These are phyloP conservation scores for Halcyon badia DNA, from an alignment of 2,797 vertebrate genomes.

Conservation along the genomic window DNA sequence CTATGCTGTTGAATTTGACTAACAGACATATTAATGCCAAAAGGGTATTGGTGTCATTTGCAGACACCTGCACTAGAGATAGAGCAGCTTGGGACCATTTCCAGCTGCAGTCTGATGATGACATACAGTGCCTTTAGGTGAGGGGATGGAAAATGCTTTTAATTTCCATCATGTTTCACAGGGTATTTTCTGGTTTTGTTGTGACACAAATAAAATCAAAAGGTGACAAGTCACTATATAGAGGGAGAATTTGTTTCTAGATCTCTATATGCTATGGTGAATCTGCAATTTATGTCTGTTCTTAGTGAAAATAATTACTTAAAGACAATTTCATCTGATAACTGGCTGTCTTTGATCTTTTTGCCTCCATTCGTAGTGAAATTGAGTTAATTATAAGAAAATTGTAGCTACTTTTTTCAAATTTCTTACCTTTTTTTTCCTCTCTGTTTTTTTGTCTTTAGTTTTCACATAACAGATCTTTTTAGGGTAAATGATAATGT, in stretches of 20 bases:
- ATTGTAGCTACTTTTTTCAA: not conserved
- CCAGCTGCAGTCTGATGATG: not conserved
- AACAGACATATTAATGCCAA: not conserved
- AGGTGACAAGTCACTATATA: not conserved
- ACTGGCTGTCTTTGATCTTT: not conserved
- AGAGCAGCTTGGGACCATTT: not conserved
- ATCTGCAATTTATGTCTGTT: constrained; percentile 1
- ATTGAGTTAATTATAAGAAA: constrained; percentile 20
- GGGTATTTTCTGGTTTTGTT: constrained; percentile 17
- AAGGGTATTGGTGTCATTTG: not conserved
- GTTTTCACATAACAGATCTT: not conserved
- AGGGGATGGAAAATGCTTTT: not conserved
- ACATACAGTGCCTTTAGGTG: not conserved
- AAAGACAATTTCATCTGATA: not conserved
- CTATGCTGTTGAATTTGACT: constrained; percentile 18
- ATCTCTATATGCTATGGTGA: not conserved
- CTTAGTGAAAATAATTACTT: constrained; percentile 16
- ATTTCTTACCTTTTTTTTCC: not conserved
- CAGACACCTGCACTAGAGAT: constrained; percentile 22
- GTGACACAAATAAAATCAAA: constrained; percentile 24
- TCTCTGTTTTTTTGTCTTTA: not conserved
- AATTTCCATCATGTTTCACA: not conserved
- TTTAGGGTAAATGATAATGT: constrained; percentile 13
- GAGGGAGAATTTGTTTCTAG: constrained; percentile 26
- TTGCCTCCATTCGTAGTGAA: not conserved